A percentile compares a stretch with the other conserved stretches of the same genome.
Conservation (phyloP, 2,797 vertebrate genomes). For the Hozukius guyotensis region DNA sequence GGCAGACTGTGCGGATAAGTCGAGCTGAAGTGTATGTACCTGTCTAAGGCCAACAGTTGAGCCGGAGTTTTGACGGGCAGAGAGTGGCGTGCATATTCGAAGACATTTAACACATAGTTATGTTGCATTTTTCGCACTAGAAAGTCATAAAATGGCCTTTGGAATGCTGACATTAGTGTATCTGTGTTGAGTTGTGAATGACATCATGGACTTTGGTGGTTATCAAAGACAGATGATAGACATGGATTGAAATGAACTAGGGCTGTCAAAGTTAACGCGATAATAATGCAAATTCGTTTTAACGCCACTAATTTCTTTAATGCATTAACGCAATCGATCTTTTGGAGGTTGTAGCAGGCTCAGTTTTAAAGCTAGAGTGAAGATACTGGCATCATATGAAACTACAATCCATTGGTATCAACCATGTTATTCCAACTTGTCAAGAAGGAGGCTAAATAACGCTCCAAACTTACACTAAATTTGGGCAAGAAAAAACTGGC, state of each 20-base stretch:
- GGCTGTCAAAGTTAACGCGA: too few relatives aligned
- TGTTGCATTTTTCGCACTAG: not conserved
- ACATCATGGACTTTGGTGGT: conserved; percentile 14
- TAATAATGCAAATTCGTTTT: too few relatives aligned
- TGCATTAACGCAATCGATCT: too few relatives aligned
- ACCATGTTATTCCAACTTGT: too few relatives aligned
- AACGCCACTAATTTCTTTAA: too few relatives aligned
- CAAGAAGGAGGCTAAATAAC: too few relatives aligned
- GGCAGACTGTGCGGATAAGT: conserved; percentile 28
- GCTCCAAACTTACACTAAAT: too few relatives aligned
- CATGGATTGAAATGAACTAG: not conserved
- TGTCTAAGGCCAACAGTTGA: conserved; percentile 33
- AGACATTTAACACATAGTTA: conserved; percentile 14
- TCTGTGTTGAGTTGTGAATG: conserved; percentile 16
- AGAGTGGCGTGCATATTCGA: not conserved
- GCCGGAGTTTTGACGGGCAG: conserved; percentile 10
- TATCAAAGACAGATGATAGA: conserved; percentile 44
- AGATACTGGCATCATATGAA: too few relatives aligned
- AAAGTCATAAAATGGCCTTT: not conserved
- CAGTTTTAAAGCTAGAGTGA: too few relatives aligned
- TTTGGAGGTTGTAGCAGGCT: too few relatives aligned
- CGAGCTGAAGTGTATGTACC: conserved; percentile 26
- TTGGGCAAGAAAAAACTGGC: too few relatives aligned
- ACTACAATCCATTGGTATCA: too few relatives aligned
- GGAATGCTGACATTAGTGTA: not conserved